These are phyloP conservation scores for Diaperis boleti DNA, from an alignment of 2,888 invertebrate genomes.

Conservation along the genomic window DNA sequence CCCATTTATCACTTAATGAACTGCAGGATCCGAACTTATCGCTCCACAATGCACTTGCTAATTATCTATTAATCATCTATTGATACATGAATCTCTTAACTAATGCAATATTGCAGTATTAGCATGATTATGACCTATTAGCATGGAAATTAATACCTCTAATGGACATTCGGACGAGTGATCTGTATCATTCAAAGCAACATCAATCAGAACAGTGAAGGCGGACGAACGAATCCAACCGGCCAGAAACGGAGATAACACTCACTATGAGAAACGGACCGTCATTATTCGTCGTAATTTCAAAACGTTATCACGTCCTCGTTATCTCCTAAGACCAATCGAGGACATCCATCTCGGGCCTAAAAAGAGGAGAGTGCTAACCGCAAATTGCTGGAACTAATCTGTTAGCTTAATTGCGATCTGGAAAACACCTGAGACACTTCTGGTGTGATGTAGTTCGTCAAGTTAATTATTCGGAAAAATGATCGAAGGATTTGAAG, in stretches of 20 bases:
- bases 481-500: no score
- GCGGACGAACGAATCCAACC: constrained; percentile 41
- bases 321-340: constrained; percentile 35
- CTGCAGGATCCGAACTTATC: neutral
- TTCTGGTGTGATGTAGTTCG: neutral
- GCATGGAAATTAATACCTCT: constrained; percentile 49
- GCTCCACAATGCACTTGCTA: constrained; percentile 7
- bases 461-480: no score
- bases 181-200: constrained; percentile 50
- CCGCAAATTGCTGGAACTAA: constrained; percentile 12
- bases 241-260: constrained; percentile 43
- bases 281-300: constrained; percentile 44
- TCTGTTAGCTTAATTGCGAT: constrained; percentile 2
- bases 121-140: constrained; percentile 47
- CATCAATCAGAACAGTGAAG: constrained; percentile 50
- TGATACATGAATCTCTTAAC: constrained; percentile 32
- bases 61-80: constrained; percentile 28
- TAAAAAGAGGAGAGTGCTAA: constrained; percentile 9
- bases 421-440: constrained; percentile 10
- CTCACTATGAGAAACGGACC: constrained; percentile 42
- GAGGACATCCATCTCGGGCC: constrained; percentile 31
- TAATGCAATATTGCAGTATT: constrained; percentile 37
- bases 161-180: constrained; percentile 50
- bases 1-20: neutral
- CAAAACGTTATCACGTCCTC: constrained; percentile 38